Evolutionary conservation across 2,113 vertebrate species (phyloP).

Genomic region (Barbus barbus): DNA sequence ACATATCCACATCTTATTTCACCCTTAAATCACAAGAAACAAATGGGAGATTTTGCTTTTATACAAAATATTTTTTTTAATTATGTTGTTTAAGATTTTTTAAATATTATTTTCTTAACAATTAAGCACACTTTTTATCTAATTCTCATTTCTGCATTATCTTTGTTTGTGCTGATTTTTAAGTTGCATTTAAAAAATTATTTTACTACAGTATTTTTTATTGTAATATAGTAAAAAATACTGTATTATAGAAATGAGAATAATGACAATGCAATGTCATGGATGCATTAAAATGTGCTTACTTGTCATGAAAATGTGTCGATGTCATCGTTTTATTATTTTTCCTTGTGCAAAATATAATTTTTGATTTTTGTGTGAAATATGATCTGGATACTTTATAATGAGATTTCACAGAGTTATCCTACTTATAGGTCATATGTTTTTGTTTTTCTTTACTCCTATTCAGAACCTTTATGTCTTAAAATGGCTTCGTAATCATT

Average conservation of each 20-base stretch:
- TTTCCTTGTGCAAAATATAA: background rate
- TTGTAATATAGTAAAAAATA: background rate
- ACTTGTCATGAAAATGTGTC: background rate
- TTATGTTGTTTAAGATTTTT: background rate
- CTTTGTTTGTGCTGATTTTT: background rate
- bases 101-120: background rate
- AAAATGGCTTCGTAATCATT: slow-evolving; percentile 10
- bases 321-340: background rate
- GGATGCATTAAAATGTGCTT: background rate
- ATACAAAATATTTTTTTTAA: background rate
- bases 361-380: slow-evolving; percentile 14
- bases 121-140: background rate
- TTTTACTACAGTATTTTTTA: background rate
- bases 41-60: background rate
- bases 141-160: background rate
- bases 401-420: background rate
- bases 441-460: background rate
- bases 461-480: background rate
- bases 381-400: background rate
- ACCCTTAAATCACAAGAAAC: background rate
- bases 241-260: background rate
- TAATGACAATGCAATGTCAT: background rate
- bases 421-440: background rate
- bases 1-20: background rate
- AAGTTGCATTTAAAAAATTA: background rate